phyloP scores from a whole-genome alignment of 2,797 vertebrate genomes.

The Helarctos malayanus region DNA sequence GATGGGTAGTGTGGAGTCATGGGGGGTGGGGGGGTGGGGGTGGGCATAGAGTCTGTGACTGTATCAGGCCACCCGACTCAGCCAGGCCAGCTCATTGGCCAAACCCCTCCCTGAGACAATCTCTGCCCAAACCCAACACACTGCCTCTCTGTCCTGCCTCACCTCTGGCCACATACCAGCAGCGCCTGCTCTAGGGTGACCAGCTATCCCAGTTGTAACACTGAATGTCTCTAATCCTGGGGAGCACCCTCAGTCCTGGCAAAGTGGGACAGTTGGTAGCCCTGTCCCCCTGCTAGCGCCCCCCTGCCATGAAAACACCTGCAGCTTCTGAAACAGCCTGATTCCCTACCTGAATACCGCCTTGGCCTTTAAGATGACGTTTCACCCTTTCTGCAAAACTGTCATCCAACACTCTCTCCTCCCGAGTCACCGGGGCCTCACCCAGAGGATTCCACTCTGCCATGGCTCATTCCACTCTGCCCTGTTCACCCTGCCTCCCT shows the following conservation, averaged over 20 bases:
- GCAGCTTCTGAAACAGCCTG: not conserved
- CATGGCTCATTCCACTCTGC: not conserved
- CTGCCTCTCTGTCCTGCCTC: not conserved
- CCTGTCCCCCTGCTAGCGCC: no score
- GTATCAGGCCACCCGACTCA: not conserved
- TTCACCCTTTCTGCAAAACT: no score
- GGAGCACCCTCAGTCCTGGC: not conserved
- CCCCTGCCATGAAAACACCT: not conserved
- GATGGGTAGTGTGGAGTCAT: not conserved
- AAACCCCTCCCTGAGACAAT: not conserved
- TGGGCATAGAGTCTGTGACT: not conserved
- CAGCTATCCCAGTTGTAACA: not conserved
- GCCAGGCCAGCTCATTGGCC: not conserved
- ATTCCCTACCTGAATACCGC: not conserved
- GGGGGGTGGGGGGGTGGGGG: fast-evolving
- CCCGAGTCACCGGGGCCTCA: no score
- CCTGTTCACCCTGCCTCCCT: no score
- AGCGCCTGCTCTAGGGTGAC: fast-evolving
- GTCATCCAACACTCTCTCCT: not conserved
- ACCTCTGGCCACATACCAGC: not conserved
- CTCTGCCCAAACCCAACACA: not conserved
- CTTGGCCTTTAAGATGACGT: not conserved
- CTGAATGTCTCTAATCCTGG: no score
- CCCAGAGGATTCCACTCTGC: not conserved
- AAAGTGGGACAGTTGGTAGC: not conserved